Conservation (phyloP, 2,113 vertebrate species). For the Arizona elegans region DNA sequence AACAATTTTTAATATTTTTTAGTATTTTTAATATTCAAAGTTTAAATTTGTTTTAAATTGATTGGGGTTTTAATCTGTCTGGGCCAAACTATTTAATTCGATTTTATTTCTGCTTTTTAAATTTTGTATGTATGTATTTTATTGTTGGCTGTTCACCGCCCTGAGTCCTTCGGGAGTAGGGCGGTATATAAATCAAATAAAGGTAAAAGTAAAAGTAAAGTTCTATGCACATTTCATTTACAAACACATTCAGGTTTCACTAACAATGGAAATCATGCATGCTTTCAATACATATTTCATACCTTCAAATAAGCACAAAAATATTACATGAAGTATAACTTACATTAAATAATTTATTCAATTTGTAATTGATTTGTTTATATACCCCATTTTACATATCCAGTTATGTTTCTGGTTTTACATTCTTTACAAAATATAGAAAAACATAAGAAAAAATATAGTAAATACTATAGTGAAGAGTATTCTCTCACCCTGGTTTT, state of each 20-base stretch:
- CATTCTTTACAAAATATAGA: not conserved
- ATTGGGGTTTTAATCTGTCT: too few relatives aligned
- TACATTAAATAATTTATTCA: not conserved
- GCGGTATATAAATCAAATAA: too few relatives aligned
- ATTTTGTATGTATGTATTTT: too few relatives aligned
- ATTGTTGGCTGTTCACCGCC: too few relatives aligned
- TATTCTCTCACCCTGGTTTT: not conserved
- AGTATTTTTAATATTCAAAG: too few relatives aligned
- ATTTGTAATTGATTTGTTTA: not conserved
- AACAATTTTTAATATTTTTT: too few relatives aligned
- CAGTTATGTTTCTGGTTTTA: not conserved
- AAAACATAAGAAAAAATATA: conserved; percentile 3
- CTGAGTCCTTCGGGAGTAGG: too few relatives aligned
- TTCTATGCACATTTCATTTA: not conserved
- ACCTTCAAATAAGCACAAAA: not conserved
- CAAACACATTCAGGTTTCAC: not conserved
- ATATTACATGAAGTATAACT: not conserved
- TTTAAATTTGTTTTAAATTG: too few relatives aligned
- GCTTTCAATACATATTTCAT: not conserved
- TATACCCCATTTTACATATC: not conserved
- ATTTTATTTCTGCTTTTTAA: too few relatives aligned
- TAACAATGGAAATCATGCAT: too few relatives aligned
- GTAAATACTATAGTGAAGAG: conserved; percentile 21
- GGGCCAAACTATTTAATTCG: too few relatives aligned
- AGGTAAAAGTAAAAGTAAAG: too few relatives aligned